phyloP scores from a whole-genome alignment of 2,113 vertebrate species.

The Ageneiosus marmoratus region DNA sequence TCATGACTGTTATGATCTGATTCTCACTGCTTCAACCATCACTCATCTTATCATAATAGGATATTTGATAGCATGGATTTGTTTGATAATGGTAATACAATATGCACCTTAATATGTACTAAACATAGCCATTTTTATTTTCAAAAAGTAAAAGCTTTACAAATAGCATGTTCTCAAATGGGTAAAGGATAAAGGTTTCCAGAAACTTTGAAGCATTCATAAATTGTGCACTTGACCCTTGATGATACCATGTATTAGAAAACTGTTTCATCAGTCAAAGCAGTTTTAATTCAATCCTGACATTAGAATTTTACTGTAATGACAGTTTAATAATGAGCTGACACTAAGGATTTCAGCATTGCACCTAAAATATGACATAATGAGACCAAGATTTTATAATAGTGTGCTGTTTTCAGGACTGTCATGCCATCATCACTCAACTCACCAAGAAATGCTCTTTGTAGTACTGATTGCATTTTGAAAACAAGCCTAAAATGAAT shows the following conservation, averaged over 20 bases:
- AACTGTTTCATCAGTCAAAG: background rate
- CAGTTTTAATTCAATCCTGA: background rate
- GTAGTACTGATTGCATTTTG: background rate
- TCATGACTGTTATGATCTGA: constrained; percentile 7
- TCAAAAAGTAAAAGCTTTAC: background rate
- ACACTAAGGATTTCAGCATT: background rate
- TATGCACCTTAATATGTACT: background rate
- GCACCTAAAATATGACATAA: constrained; percentile 16
- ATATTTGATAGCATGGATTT: background rate
- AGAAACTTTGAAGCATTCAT: background rate
- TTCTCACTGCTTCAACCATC: background rate
- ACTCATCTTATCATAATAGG: background rate
- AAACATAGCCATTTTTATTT: background rate
- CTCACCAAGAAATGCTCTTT: background rate
- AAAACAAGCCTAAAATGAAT: background rate
- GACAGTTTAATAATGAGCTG: constrained; percentile 23
- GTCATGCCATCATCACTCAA: background rate
- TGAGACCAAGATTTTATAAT: constrained; percentile 1
- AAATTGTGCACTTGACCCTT: background rate
- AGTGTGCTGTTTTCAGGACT: constrained; percentile 10
- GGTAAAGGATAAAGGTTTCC: background rate
- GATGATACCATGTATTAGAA: background rate
- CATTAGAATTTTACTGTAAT: background rate
- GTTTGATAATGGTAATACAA: background rate
- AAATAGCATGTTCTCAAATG: background rate